Conservation (phyloP, 2,797 vertebrate species). For the Buphagus erythrorhynchus region DNA sequence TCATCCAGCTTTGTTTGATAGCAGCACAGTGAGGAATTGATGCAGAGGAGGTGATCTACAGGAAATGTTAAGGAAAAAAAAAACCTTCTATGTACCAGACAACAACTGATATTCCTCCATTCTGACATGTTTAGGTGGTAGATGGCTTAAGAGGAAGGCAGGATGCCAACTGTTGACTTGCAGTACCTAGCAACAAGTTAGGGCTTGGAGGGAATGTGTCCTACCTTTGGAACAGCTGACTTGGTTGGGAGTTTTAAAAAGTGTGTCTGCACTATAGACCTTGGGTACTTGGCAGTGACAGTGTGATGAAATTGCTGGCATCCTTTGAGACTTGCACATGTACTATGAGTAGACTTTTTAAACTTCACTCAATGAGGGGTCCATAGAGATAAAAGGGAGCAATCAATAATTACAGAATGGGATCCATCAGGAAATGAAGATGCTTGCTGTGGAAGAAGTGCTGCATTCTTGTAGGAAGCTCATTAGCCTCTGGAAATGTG, state of each 20-base stretch:
- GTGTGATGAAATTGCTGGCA: background rate
- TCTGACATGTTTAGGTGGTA: slow-evolving; percentile 65
- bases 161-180: slow-evolving; percentile 68
- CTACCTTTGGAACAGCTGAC: slow-evolving; percentile 51
- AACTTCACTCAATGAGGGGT: background rate
- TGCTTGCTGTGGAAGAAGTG: background rate
- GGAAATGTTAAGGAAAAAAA: slow-evolving; percentile 35
- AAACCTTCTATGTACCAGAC: slow-evolving; percentile 51
- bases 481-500: background rate
- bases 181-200: slow-evolving; percentile 45
- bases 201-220: slow-evolving; percentile 27
- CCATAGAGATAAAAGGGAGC: background rate
- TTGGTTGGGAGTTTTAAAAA: background rate
- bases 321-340: background rate
- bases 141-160: slow-evolving; percentile 71
- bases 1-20: background rate
- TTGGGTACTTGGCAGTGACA: background rate
- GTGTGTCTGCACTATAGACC: background rate
- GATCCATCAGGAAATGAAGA: background rate
- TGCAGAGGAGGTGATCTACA: slow-evolving; percentile 1
- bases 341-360: background rate
- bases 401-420: background rate
- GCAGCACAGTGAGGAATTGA: background rate
- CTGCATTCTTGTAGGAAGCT: background rate
- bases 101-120: slow-evolving; percentile 67